Evolutionary conservation across 2,888 invertebrate genomes (phyloP), one percentile per base, ranked within the genome.

Genomic region (Drosophila sordidapex): DNA sequence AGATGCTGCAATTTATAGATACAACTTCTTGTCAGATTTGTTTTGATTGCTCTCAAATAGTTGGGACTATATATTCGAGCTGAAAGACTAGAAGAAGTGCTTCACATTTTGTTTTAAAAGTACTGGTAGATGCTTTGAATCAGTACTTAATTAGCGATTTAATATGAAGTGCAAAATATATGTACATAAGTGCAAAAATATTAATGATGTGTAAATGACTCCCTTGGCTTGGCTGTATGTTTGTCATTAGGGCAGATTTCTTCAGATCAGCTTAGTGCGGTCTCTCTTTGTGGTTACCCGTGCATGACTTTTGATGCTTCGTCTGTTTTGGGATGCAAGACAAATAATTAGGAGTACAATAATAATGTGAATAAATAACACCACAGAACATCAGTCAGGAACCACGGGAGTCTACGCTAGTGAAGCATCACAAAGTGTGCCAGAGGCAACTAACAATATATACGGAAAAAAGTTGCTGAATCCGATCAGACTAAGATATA

Each of bases 121-220:
- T 1, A 15, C 11, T 54, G 27, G 11, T 48, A 27, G 36, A 36
- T 53, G 29, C 8, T 15, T 27, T 38, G 25, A 46, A 27, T 25
- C 52, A 31, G 51, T 27, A 40, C 29, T 48, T 57, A 75, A 72
- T 79, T 72, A 72, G 66, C 49, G 48, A 56, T 51, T 67, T 58
- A 33, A 72, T 65, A 64, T 56, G 27, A 58, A 76, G 60, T 48
- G 53, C 57, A 52, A 48, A 36, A 46, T 25, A 53, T 48, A 72
- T 35, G 43, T 38, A 43, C 29, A 43, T 52, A 79, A 82, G 74
- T 79, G 79, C 62, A 57, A 65, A 61, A 61, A 57, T 63, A 7
- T 79, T 70, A 79, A 82, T 82, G 82, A 64, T 56, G 62, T 73
- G 77, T 77, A 51, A 70, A 79, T 35, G 70, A 71, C 54, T 68